A percentile compares a stretch with the other conserved stretches of the same genome.
phyloP scores from a whole-genome alignment of 2,888 invertebrate genomes.

The Dastarcus helophoroides region DNA sequence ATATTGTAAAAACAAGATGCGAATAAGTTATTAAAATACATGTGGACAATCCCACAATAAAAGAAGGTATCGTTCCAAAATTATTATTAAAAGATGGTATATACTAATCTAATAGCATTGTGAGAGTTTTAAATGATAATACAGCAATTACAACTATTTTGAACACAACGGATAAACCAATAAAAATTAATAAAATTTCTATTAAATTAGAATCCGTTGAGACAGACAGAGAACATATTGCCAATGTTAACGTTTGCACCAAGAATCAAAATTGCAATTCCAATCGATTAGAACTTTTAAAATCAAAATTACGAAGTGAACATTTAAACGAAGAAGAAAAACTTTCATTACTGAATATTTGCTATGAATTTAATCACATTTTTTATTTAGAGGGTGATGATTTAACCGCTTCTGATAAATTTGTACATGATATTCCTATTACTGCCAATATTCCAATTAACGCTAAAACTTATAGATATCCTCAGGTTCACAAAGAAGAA shows the following conservation, averaged over 20 bases:
- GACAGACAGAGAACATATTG: no score
- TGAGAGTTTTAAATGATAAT: slow-evolving; percentile 6
- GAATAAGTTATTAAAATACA: slow-evolving; percentile 7
- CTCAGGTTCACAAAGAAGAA: slow-evolving; percentile 23
- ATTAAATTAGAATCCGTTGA: slow-evolving; percentile 13
- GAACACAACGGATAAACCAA: slow-evolving; percentile 12
- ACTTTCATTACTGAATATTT: slow-evolving; percentile 15
- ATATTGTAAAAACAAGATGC: slow-evolving; percentile 8
- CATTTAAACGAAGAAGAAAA: slow-evolving; percentile 23
- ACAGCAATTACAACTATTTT: slow-evolving; percentile 6
- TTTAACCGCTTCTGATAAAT: slow-evolving; percentile 16
- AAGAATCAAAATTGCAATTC: slow-evolving; percentile 7
- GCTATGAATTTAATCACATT: slow-evolving; percentile 19
- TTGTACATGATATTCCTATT: slow-evolving; percentile 19
- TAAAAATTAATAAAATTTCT: slow-evolving; percentile 12
- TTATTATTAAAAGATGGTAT: slow-evolving; percentile 6
- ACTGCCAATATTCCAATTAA: slow-evolving; percentile 16
- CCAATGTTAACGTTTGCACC: no score
- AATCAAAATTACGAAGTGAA: slow-evolving; percentile 11
- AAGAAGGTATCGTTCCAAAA: slow-evolving; percentile 8
- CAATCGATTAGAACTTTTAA: slow-evolving; percentile 7
- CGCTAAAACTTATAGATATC: slow-evolving; percentile 22
- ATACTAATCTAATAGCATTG: slow-evolving; percentile 6
- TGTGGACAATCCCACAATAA: slow-evolving; percentile 5
- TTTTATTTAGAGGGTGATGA: slow-evolving; percentile 19